Base-by-base conservation (phyloP, 2,113 vertebrate species). In the Laterallus jamaicensis region DNA sequence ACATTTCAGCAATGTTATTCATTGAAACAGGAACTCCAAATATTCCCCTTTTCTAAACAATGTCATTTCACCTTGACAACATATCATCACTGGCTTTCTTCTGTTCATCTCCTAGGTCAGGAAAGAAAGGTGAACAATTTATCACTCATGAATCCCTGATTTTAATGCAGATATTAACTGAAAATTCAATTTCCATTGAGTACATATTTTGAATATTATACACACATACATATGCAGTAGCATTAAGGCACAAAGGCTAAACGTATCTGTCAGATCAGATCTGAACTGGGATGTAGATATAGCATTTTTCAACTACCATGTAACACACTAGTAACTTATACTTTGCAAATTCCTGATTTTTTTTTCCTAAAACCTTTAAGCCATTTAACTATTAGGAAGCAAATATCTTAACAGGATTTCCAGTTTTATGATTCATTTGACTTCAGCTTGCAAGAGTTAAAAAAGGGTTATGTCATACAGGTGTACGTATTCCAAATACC, bases 101-200 rank as follows among this genome's bases (percentile, higher is more conserved):
- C 73, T 4, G 32, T 92, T 85, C 83, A 85, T 86, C 49, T 83
- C 62, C 70, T 24, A 95, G 87, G 91, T 82, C 87, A 58, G 92
- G 54, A 92, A 89, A 82, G 70, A 94, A 55, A 89, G 95, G 90
- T 79, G 94, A 97, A 92, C 92, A 78, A 91, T 96, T 82, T 79
- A 89, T 92, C 94, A 82, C 40, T 63, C 54, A 64, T 37, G 25
- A 92, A 87, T 94, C 47, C 85, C 76, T 25, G 77, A 58, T 73
- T 96, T 75, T 89, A 96, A 95, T 39, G 64, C 87, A 90, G 52
- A 88, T 82, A 96, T 90, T 74, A 92, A 81, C 39, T 32, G n/a
- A 86, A 86, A 74, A 95, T 82, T 93, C 69, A 86, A 84, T 96
- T 95, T 94, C 37, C 68, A 89, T 54, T 88, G 92, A 87, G 74